Conservation (phyloP, 2,888 invertebrate genomes). For the Halictus quadricinctus region DNA sequence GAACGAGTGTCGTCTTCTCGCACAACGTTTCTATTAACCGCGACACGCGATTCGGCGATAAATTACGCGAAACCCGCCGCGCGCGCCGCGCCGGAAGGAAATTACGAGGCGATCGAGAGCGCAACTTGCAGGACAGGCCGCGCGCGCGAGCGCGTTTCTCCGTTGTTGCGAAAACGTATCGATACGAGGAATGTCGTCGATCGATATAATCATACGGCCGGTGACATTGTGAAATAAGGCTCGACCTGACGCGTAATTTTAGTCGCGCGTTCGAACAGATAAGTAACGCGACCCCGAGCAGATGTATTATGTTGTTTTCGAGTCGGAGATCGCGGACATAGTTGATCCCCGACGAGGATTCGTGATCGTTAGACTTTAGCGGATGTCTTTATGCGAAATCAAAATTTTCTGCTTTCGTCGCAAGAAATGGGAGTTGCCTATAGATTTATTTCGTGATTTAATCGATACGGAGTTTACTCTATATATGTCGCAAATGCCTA, state of each 20-base stretch:
- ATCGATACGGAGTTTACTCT: no score
- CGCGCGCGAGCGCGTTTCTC: constrained; percentile 23
- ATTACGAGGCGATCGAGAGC: constrained; percentile 39
- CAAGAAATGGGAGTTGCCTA: not conserved
- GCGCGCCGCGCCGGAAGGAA: constrained; percentile 42
- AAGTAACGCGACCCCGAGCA: constrained; percentile 43
- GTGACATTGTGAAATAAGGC: constrained; percentile 57
- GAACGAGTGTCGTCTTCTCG: constrained; percentile 16
- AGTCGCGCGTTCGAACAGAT: constrained; percentile 40
- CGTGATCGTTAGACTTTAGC: not conserved
- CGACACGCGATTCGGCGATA: constrained; percentile 49
- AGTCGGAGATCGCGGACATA: not conserved
- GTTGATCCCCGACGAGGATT: not conserved
- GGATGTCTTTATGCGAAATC: not conserved
- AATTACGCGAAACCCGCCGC: constrained; percentile 39
- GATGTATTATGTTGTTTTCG: constrained; percentile 32
- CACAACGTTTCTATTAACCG: constrained; percentile 45
- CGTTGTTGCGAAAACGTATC: constrained; percentile 56
- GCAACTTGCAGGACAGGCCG: not conserved
- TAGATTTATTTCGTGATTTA: not conserved
- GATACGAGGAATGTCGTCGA: constrained; percentile 57
- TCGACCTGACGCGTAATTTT: constrained; percentile 51
- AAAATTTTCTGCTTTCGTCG: not conserved
- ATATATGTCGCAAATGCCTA: no score
- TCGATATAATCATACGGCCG: constrained; percentile 54